Evolutionary conservation across 2,113 vertebrate genomes (phyloP).

Genomic region (Cynoglossus semilaevis): DNA sequence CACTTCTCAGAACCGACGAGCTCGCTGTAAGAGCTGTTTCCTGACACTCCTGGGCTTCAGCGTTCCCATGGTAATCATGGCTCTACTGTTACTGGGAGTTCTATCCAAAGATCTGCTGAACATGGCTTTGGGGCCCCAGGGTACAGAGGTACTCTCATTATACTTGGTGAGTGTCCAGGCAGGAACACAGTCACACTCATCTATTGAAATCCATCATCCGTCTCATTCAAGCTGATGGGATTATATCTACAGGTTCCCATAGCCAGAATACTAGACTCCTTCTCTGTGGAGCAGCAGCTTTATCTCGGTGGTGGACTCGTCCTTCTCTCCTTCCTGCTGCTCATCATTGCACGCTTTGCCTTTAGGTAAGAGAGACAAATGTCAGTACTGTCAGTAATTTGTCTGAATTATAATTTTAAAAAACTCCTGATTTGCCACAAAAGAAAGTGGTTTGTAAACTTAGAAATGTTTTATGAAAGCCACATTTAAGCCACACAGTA

Average conservation of each 20-base stretch:
- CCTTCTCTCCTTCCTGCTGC: slow-evolving; percentile 74
- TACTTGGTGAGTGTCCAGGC: slow-evolving; percentile 70
- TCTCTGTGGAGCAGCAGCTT: slow-evolving; percentile 68
- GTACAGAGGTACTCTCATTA: slow-evolving; percentile 62
- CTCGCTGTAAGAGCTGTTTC: slow-evolving; percentile 75
- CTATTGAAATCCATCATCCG: background rate
- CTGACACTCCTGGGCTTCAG: slow-evolving; percentile 75
- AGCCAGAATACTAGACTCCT: slow-evolving; percentile 58
- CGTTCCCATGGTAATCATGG: slow-evolving; percentile 74
- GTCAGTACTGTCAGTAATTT: background rate
- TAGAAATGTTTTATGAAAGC: too few species aligned
- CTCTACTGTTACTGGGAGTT: slow-evolving; percentile 65
- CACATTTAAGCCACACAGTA: too few species aligned
- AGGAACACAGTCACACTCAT: background rate
- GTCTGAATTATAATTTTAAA: too few species aligned
- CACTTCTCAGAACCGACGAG: slow-evolving; percentile 62
- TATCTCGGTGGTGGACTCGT: slow-evolving; percentile 70
- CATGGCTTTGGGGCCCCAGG: slow-evolving; percentile 61
- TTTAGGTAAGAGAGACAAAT: slow-evolving; percentile 67
- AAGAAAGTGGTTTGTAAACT: too few species aligned
- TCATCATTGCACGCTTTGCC: slow-evolving; percentile 72
- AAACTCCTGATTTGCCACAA: too few species aligned
- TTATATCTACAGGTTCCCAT: slow-evolving; percentile 60
- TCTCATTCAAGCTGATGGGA: slow-evolving; percentile 8
- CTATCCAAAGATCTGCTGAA: slow-evolving; percentile 70